Evolutionary conservation across 1,140 invertebrate genomes (phyloP).

Genomic region (Hyposmocoma kahamanoa): DNA sequence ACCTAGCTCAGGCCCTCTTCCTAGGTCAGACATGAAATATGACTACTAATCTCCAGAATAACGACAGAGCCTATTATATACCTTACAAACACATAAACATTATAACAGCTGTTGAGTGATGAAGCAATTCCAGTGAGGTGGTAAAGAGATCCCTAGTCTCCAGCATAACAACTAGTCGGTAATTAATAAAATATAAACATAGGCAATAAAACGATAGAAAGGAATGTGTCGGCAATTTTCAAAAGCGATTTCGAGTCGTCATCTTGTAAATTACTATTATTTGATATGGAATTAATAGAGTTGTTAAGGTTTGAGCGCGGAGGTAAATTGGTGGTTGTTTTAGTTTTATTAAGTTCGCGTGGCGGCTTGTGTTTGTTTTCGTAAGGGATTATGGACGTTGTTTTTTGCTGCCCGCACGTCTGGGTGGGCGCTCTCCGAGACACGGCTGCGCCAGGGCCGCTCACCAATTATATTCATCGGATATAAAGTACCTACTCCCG

Average conservation of each 20-base stretch:
- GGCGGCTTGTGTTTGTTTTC: slow-evolving; percentile 64
- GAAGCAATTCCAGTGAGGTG: not conserved
- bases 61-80: not conserved
- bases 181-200: slow-evolving; percentile 42
- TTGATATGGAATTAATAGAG: slow-evolving; percentile 70
- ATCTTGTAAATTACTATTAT: slow-evolving; percentile 69
- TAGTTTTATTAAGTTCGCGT: slow-evolving; percentile 67
- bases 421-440: slow-evolving; percentile 63
- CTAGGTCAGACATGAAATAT: slow-evolving; percentile 15
- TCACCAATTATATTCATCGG: slow-evolving; percentile 46
- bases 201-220: slow-evolving; percentile 55
- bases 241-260: slow-evolving; percentile 58
- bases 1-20: slow-evolving; percentile 9
- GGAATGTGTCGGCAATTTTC: slow-evolving; percentile 57
- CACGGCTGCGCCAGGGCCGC: slow-evolving; percentile 49
- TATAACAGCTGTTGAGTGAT: not conserved
- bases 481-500: slow-evolving; percentile 27
- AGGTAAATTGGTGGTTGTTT: slow-evolving; percentile 58
- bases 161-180: slow-evolving; percentile 19
- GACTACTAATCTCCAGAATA: not conserved
- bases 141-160: slow-evolving; percentile 6
- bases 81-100: not conserved
- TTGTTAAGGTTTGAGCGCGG: slow-evolving; percentile 66
- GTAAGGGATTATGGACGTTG: slow-evolving; percentile 49
- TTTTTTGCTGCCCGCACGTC: slow-evolving; percentile 48